Percentiles rank a stretch among this genome's conserved stretches.
Conservation (phyloP, 2,888 invertebrate genomes). For the Brassicogethes aeneus region DNA sequence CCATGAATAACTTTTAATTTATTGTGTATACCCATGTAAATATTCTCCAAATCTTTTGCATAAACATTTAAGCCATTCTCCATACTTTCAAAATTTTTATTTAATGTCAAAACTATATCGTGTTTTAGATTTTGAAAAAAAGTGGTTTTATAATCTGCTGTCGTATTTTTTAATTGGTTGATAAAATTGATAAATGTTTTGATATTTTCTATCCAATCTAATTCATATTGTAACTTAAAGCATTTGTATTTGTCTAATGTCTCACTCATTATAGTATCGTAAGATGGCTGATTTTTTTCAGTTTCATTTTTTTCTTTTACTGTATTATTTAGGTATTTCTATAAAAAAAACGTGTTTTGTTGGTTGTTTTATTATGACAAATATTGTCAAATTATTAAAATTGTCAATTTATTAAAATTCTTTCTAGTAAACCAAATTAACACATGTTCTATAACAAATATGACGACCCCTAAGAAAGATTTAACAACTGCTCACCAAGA, state of each 20-base stretch:
- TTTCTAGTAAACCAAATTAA: too few relatives aligned
- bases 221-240: conserved; percentile 28
- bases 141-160: conserved; percentile 1
- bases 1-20: conserved; percentile 31
- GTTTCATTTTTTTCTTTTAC: too few relatives aligned
- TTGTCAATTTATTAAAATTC: too few relatives aligned
- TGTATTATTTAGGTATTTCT: too few relatives aligned
- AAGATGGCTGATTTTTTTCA: conserved; percentile 21
- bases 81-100: conserved; percentile 1
- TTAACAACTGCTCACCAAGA: too few relatives aligned
- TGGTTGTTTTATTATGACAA: too few relatives aligned
- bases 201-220: conserved; percentile 25
- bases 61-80: conserved; percentile 7
- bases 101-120: not conserved
- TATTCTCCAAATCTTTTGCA: conserved; percentile 11
- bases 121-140: not conserved
- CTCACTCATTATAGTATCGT: conserved; percentile 25
- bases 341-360: too few relatives aligned
- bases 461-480: too few relatives aligned
- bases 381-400: too few relatives aligned
- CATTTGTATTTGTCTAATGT: conserved; percentile 23
- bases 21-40: conserved; percentile 17
- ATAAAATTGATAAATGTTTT: conserved; percentile 14
- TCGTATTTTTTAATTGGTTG: conserved; percentile 6
- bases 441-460: too few relatives aligned